phyloP scores from a whole-genome alignment of 2,888 invertebrate species.

The Conistra vaccinii region DNA sequence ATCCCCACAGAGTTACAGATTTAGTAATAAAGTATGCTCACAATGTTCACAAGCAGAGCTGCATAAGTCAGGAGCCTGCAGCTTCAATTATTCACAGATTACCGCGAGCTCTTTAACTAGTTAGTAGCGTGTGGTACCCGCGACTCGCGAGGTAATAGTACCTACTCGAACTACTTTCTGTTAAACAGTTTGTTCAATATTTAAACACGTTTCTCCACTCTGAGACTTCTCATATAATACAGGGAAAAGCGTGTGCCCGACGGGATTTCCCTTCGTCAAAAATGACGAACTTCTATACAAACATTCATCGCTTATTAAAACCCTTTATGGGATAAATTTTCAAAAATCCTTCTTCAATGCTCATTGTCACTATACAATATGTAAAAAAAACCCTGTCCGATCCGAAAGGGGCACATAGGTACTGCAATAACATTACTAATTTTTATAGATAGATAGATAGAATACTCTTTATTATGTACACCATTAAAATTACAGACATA shows the following conservation, averaged over 20 bases:
- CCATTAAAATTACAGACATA: too few relatives aligned
- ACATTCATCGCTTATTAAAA: neutral
- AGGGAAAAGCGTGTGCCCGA: neutral
- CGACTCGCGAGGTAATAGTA: too few relatives aligned
- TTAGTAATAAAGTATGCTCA: neutral
- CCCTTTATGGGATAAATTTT: neutral
- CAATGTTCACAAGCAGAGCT: neutral
- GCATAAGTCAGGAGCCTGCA: neutral
- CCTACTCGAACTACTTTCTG: neutral
- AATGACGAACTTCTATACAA: neutral
- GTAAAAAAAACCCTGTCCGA: too few relatives aligned
- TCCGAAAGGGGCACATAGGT: too few relatives aligned
- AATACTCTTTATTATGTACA: too few relatives aligned
- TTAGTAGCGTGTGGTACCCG: conserved; percentile 2
- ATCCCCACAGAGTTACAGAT: conserved; percentile 4
- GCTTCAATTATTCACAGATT: conserved; percentile 34
- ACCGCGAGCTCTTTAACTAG: conserved; percentile 30
- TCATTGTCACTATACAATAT: neutral
- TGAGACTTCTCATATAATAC: neutral
- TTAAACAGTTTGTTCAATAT: conserved; percentile 20
- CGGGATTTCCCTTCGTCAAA: neutral
- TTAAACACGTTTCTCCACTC: neutral
- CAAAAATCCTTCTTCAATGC: neutral
- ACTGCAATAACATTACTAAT: too few relatives aligned
- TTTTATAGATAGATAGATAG: too few relatives aligned